These are phyloP conservation scores for Passer domesticus DNA, from an alignment of 2,113 vertebrate species.

Conservation along the genomic window DNA sequence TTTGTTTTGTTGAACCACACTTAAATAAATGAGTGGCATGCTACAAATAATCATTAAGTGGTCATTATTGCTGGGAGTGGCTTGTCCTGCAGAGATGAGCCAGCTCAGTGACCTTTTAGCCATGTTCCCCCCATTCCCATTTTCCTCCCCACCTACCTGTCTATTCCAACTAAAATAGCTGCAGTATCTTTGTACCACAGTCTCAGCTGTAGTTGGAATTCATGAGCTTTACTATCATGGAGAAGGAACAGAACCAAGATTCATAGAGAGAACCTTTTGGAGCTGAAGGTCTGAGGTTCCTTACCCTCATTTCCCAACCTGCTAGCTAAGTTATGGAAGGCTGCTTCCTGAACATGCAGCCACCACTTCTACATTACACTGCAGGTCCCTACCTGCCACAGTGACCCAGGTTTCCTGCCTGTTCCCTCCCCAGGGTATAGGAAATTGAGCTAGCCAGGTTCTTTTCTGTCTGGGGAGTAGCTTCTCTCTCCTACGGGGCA, in stretches of 20 bases:
- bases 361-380: not conserved
- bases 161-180: not conserved
- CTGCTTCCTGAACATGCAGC: not conserved
- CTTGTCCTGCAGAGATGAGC: not conserved
- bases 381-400: constrained; percentile 28
- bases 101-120: not conserved
- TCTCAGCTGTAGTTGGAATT: not conserved
- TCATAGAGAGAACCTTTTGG: rapidly evolving
- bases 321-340: not conserved
- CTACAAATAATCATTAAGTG: not conserved
- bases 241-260: not conserved
- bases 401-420: not conserved
- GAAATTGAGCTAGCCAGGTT: not conserved
- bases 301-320: not conserved
- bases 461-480: not conserved
- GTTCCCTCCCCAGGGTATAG: not conserved
- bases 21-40: not conserved
- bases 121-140: not conserved
- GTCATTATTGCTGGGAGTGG: not conserved
- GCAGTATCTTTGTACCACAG: not conserved
- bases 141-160: not conserved
- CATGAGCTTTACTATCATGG: rapidly evolving
- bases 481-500: not conserved
- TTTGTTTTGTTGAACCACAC: not conserved
- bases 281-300: not conserved